These are phyloP conservation scores for Anas capensis DNA, from an alignment of 2,797 vertebrate genomes.

Conservation along the genomic window DNA sequence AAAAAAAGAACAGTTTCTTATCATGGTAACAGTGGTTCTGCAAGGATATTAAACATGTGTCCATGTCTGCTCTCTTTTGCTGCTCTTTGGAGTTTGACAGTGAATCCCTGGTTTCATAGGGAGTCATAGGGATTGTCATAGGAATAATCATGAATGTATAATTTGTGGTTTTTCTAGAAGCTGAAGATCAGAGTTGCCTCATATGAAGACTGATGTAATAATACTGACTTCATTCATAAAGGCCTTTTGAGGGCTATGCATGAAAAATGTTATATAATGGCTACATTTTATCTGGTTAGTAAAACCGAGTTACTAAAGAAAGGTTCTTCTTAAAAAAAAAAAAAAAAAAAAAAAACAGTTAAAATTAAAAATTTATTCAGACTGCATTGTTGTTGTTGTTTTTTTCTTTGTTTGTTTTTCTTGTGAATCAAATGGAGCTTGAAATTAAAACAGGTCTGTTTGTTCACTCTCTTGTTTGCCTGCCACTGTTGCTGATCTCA, in stretches of 20 bases:
- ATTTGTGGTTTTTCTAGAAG: background rate
- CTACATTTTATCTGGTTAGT: background rate
- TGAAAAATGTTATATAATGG: background rate
- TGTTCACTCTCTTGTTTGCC: constrained; percentile 45
- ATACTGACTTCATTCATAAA: background rate
- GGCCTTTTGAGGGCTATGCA: background rate
- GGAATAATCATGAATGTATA: background rate
- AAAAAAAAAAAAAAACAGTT: background rate
- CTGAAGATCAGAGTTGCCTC: background rate
- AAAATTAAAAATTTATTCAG: background rate
- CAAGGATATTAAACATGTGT: background rate
- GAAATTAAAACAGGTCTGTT: constrained; percentile 54
- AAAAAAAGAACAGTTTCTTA: background rate
- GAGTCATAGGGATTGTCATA: background rate
- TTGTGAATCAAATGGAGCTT: constrained; percentile 56
- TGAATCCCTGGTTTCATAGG: background rate
- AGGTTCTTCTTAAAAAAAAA: background rate
- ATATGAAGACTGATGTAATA: background rate
- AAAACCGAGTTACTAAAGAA: background rate
- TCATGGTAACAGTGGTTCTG: background rate
- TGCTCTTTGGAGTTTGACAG: background rate
- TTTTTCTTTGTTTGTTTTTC: background rate
- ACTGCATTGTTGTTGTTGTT: background rate
- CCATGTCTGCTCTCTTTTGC: background rate
- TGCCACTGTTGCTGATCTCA: background rate